Conservation (phyloP, 2,797 vertebrate genomes). For the Peromyscus attwateri region DNA sequence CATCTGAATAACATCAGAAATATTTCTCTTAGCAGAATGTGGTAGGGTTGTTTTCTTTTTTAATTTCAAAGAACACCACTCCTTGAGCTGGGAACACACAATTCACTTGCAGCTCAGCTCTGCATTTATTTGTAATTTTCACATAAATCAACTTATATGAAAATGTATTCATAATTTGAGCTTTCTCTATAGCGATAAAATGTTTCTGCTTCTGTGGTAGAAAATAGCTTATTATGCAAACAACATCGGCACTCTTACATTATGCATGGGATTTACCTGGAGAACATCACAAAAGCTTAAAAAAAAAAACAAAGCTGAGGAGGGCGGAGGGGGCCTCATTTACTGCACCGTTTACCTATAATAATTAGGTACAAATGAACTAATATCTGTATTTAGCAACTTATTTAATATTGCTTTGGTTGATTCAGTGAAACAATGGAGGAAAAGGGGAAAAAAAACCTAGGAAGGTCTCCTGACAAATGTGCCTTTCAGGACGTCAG, state of each 20-base stretch:
- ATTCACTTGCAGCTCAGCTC: constrained; percentile 88
- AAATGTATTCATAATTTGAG: constrained; percentile 91
- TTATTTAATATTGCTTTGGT: constrained; percentile 85
- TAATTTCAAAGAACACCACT: constrained; percentile 87
- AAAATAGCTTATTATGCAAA: constrained; percentile 92
- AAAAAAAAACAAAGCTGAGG: constrained; percentile 74
- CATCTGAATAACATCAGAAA: constrained; percentile 83
- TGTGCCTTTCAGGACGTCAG: constrained; percentile 85
- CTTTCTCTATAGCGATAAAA: constrained; percentile 90
- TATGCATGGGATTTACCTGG: constrained; percentile 91
- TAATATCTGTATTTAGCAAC: constrained; percentile 88
- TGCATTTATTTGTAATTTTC: constrained; percentile 91
- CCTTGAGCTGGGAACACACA: constrained; percentile 89
- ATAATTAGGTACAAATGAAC: constrained; percentile 90
- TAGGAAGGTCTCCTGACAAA: constrained; percentile 84
- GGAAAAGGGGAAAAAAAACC: constrained; percentile 66
- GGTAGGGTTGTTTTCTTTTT: constrained; percentile 82
- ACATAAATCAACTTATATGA: constrained; percentile 91
- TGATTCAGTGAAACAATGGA: constrained; percentile 82
- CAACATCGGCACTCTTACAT: constrained; percentile 90
- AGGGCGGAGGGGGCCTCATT: constrained; percentile 82
- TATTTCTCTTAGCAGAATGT: constrained; percentile 80
- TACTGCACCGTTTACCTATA: constrained; percentile 87
- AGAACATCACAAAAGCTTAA: constrained; percentile 90
- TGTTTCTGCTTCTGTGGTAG: constrained; percentile 90